Percentiles rank a stretch among this genome's conserved stretches.
These are phyloP conservation scores for Drosophila albomicans DNA, from an alignment of 1,140 invertebrate genomes.

Conservation along the genomic window DNA sequence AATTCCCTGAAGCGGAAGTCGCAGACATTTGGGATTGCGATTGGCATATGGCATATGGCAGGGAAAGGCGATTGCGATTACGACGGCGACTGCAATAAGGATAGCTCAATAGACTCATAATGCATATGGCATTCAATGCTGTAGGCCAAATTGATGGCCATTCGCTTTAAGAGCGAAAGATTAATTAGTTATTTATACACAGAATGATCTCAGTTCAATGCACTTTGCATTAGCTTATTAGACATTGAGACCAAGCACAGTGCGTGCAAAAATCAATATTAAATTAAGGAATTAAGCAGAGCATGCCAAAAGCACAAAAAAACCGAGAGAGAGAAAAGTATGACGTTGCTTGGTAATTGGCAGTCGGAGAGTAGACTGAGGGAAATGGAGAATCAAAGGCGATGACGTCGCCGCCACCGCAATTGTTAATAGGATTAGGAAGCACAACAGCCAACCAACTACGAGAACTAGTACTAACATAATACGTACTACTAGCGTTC, in stretches of 20 bases:
- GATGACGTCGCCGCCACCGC: constrained; percentile 59
- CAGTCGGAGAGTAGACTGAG: not conserved
- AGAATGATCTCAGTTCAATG: constrained; percentile 41
- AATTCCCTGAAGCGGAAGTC: constrained; percentile 43
- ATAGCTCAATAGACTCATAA: constrained; percentile 29
- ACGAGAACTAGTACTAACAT: constrained; percentile 24
- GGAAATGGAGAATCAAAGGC: constrained; percentile 34
- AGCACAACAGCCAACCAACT: constrained; percentile 59
- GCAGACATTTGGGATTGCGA: constrained; percentile 31
- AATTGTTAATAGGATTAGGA: constrained; percentile 81
- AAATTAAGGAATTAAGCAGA: not conserved
- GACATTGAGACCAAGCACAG: constrained; percentile 21
- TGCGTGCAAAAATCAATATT: constrained; percentile 2
- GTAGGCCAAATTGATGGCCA: not conserved
- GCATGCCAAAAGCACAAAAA: constrained; percentile 3
- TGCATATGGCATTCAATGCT: constrained; percentile 19
- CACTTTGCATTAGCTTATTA: constrained; percentile 52
- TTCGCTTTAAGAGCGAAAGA: not conserved
- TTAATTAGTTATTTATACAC: not conserved
- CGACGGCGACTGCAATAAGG: not conserved
- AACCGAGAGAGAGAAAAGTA: constrained; percentile 51
- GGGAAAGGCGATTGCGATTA: not conserved
- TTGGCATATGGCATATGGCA: constrained; percentile 17
- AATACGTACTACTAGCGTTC: constrained; percentile 11
- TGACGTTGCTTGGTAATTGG: constrained; percentile 49